phyloP scores from a whole-genome alignment of 1,140 invertebrate genomes.

The Brachionus sp. region DNA sequence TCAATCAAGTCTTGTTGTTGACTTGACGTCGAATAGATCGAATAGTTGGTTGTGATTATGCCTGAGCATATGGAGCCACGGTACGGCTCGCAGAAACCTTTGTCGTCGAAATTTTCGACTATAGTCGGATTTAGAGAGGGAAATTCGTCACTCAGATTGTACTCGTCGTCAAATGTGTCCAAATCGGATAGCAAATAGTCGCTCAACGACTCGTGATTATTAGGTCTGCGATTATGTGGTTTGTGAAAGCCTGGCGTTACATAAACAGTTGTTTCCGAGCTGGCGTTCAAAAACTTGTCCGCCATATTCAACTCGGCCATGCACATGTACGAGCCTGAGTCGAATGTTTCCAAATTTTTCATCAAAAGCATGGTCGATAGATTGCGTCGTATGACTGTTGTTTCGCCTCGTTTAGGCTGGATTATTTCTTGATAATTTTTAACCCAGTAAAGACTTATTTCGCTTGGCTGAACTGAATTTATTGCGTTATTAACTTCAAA shows the following conservation, averaged over 20 bases:
- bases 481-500: background rate
- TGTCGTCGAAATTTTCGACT: slow-evolving; percentile 47
- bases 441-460: slow-evolving; percentile 26
- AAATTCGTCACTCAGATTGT: slow-evolving; percentile 34
- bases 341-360: slow-evolving; percentile 37
- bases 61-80: slow-evolving; percentile 73
- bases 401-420: background rate
- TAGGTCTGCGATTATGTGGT: background rate
- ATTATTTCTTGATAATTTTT: slow-evolving; percentile 45
- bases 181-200: slow-evolving; percentile 14
- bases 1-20: slow-evolving; percentile 74
- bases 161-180: background rate
- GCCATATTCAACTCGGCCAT: background rate
- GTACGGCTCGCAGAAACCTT: slow-evolving; percentile 70
- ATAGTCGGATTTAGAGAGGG: slow-evolving; percentile 37
- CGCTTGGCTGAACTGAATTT: background rate
- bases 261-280: slow-evolving; percentile 16
- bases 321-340: slow-evolving; percentile 34
- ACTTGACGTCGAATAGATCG: slow-evolving; percentile 77
- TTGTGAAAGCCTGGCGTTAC: background rate
- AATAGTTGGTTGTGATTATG: slow-evolving; percentile 70
- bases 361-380: background rate
- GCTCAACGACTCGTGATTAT: background rate
- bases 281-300: background rate
- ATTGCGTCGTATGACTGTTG: background rate